These are phyloP conservation scores for Emydura subglobosa DNA, from an alignment of 2,113 vertebrate species.

Conservation along the genomic window DNA sequence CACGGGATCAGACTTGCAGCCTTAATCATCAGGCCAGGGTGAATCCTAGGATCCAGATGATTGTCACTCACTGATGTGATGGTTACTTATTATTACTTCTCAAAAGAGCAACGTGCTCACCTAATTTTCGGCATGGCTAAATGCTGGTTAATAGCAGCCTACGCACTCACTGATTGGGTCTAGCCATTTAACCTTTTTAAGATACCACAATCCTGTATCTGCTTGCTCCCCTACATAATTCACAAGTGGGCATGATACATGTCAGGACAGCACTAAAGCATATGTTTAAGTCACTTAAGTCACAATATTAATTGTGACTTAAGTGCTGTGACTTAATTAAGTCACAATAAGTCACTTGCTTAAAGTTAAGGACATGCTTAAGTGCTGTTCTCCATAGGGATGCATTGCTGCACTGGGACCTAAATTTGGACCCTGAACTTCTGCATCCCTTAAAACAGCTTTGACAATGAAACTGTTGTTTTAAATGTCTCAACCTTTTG, in stretches of 20 bases:
- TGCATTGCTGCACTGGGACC: neutral
- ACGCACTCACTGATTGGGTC: neutral
- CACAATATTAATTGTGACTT: no score
- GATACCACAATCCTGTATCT: neutral
- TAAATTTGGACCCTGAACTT: neutral
- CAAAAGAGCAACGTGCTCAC: accelerated
- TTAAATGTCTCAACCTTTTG: slow-evolving; percentile 14
- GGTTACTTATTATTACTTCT: neutral
- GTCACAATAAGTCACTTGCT: neutral
- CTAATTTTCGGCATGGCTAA: neutral
- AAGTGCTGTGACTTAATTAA: no score
- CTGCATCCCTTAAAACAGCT: neutral
- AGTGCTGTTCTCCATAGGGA: neutral
- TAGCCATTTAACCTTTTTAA: neutral
- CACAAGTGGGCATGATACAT: neutral
- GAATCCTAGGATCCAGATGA: neutral
- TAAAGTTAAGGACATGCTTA: neutral
- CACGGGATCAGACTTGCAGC: no score
- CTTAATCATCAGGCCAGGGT: neutral
- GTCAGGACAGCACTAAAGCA: neutral
- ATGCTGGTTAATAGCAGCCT: neutral
- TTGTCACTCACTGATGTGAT: accelerated
- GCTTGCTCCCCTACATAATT: neutral
- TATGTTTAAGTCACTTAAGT: neutral
- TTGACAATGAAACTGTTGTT: slow-evolving; percentile 2